Base-by-base conservation (phyloP, 1,140 invertebrate species). In the Neomicropteryx cornuta region DNA sequence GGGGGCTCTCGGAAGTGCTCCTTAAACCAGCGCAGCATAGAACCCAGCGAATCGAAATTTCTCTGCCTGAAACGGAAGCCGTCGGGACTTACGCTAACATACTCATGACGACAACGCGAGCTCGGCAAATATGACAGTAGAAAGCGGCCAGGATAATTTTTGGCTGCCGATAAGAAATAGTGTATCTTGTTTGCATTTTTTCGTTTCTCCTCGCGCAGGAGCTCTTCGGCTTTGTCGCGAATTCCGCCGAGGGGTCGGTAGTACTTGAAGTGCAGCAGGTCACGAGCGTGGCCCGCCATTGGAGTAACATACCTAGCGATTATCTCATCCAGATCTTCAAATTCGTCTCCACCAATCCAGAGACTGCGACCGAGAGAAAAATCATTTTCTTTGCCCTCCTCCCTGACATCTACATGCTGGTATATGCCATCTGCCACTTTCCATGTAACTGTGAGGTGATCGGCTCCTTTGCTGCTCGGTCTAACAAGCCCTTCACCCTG, bases 301-400 rank as follows among this genome's bases (percentile, higher is more conserved):
- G 95, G 96, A 45, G 87, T 92, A 4, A 99, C 81, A 61, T 96
- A 78, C 8, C 94, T 76, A 0, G 95, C 94, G 23, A 99, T 90
- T 31, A 99, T 99, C 82, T 99, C 96, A 66, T 99, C 96, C 11
- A 99, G 64, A 68, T 99, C 96, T 71, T 99, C 96, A 66, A 94
- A 99, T 52, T 95, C 87, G 52, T 88, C 87, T 37, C 73, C 79
- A 10, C 81, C 81, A 44, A 97, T 96, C 77, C 80, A 85, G 0
- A 99, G 64, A 30, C 81, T 81, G 38, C 63, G 62, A 49, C 66
- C 96, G 14, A 99, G 64, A 29, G 91, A 94, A 55, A 98, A 99
- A 0, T 83, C 83, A 58, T 99, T 97, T 51, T 92, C 87, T 68
- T 99, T 99, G 6, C 91, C 90, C 58, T 96, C 83, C 66, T 99